Evolutionary conservation across 1,140 invertebrate genomes (phyloP).

Genomic region (Drosophila mauritiana): DNA sequence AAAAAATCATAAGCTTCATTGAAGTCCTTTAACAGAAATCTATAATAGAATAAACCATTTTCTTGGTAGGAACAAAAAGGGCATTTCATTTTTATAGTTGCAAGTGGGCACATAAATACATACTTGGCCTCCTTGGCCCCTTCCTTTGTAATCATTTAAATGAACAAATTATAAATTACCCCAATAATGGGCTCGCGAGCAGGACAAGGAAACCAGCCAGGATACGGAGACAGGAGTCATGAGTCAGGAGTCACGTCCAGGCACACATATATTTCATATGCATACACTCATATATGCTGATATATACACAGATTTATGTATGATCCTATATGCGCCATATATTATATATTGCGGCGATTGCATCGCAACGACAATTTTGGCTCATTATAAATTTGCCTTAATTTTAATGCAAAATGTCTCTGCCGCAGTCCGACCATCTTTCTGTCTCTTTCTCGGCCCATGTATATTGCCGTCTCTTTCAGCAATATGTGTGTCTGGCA

Average conservation of each 20-base stretch:
- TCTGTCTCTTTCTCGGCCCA: conserved; percentile 1
- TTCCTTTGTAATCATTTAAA: conserved; percentile 70
- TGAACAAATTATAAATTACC: conserved; percentile 78
- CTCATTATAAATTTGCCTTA: conserved; percentile 81
- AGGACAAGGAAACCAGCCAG: conserved; percentile 30
- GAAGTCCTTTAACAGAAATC: too few relatives aligned
- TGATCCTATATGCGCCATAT: conserved; percentile 33
- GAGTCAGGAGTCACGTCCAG: conserved; percentile 36
- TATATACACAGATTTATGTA: conserved; percentile 25
- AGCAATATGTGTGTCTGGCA: conserved; percentile 61
- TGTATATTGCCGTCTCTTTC: conserved; percentile 18
- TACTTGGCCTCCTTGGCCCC: conserved; percentile 2
- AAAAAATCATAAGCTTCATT: too few relatives aligned
- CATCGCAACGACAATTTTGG: conserved; percentile 74
- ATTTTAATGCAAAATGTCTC: conserved; percentile 79
- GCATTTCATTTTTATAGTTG: conserved; percentile 4
- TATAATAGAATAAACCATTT: not conserved
- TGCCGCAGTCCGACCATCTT: conserved; percentile 32
- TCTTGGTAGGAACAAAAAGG: not conserved
- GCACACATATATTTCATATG: conserved; percentile 22
- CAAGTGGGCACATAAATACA: not conserved
- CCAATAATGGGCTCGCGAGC: conserved; percentile 57
- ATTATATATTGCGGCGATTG: conserved; percentile 57
- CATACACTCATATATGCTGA: conserved; percentile 16
- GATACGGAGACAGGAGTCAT: conserved; percentile 17